A percentile compares a stretch with the other conserved stretches of the same genome.
Conservation (phyloP, 2,888 invertebrate species). For the Yponomeuta sedellus region DNA sequence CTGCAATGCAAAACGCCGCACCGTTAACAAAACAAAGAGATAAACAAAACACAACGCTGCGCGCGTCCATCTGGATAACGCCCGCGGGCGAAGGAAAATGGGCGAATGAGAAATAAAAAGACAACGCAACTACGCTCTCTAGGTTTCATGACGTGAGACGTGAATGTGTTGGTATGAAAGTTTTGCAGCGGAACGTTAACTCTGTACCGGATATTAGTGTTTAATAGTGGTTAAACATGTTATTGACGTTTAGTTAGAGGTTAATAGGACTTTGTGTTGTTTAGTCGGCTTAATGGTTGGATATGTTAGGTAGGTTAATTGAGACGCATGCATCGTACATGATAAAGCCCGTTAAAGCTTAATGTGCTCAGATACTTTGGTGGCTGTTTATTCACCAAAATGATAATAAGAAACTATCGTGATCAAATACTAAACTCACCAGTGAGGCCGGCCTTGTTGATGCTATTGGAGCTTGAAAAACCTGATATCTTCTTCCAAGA, state of each 20-base stretch:
- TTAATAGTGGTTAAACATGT: constrained; percentile 36
- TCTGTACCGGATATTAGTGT: constrained; percentile 38
- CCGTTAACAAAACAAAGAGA: constrained; percentile 72
- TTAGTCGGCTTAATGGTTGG: constrained; percentile 25
- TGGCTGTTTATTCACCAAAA: not conserved
- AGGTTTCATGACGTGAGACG: constrained; percentile 60
- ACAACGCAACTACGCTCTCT: constrained; percentile 48
- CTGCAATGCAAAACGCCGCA: constrained; percentile 76
- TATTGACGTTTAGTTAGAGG: constrained; percentile 28
- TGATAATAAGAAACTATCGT: not conserved
- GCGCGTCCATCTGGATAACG: constrained; percentile 73
- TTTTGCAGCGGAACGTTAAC: constrained; percentile 38
- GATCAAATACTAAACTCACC: constrained; percentile 67
- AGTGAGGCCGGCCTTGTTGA: constrained; percentile 79
- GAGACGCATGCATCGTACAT: constrained; percentile 16
- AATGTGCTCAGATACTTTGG: not conserved
- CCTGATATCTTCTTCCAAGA: constrained; percentile 87
- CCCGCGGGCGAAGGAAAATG: constrained; percentile 64
- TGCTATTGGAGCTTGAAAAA: constrained; percentile 82
- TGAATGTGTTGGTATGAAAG: constrained; percentile 51
- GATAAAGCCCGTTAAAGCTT: not conserved
- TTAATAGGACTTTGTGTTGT: constrained; percentile 24
- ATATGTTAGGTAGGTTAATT: constrained; percentile 37
- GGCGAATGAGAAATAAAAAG: constrained; percentile 53
- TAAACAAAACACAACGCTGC: constrained; percentile 55